These are phyloP conservation scores for Philypnodon macrostomus DNA, from an alignment of 2,797 vertebrate species.

Conservation along the genomic window DNA sequence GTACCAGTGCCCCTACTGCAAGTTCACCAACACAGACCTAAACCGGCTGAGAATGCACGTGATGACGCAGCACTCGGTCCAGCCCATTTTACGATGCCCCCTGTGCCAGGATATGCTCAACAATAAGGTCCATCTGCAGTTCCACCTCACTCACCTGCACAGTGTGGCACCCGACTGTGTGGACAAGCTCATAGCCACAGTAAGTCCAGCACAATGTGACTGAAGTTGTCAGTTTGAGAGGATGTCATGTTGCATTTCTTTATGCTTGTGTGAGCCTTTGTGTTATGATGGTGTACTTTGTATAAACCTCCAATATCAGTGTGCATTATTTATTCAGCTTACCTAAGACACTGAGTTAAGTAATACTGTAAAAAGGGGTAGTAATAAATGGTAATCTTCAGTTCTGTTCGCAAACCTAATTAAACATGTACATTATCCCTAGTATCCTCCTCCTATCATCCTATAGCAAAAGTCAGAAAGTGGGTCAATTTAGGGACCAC, in stretches of 20 bases:
- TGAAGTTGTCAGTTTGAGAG: constrained; percentile 5
- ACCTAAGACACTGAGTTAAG: background rate
- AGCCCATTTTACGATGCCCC: constrained; percentile 95
- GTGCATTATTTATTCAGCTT: constrained; percentile 11
- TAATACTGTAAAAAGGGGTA: constrained; percentile 7
- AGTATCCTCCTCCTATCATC: constrained; percentile 1
- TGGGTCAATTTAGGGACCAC: constrained; percentile 52
- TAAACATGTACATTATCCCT: too few relatives aligned
- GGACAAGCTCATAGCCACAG: constrained; percentile 95
- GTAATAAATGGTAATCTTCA: too few relatives aligned
- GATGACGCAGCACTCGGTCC: constrained; percentile 98
- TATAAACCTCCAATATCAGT: background rate
- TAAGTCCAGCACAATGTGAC: constrained; percentile 72
- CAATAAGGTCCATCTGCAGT: constrained; percentile 98
- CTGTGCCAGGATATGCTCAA: constrained; percentile 99
- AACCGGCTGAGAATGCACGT: constrained; percentile 97
- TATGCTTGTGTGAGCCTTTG: constrained; percentile 4
- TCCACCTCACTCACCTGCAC: constrained; percentile 98
- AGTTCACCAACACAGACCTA: constrained; percentile 94
- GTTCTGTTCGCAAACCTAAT: too few relatives aligned
- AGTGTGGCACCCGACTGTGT: constrained; percentile 97
- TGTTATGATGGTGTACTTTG: constrained; percentile 9
- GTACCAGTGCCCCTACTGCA: constrained; percentile 99
- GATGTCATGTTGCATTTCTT: background rate
- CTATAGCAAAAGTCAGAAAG: constrained; percentile 10